A percentile compares a stretch with the other conserved stretches of the same genome.
These are phyloP conservation scores for Falco columbarius DNA, from an alignment of 2,797 vertebrate species.

Conservation along the genomic window DNA sequence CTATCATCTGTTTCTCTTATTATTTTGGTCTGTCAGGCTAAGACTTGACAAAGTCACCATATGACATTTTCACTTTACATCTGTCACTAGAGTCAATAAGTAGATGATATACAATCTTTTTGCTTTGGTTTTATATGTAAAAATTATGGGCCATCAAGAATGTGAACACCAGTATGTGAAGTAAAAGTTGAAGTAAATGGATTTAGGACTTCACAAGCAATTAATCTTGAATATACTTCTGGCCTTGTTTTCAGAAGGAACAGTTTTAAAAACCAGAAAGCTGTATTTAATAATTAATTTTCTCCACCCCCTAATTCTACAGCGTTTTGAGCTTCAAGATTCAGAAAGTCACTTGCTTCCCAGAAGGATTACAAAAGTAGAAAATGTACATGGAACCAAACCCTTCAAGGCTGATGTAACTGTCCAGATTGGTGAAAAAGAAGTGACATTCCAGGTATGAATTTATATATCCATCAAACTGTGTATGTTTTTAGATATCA, in stretches of 20 bases:
- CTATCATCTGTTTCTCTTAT: neutral
- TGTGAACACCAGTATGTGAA: neutral
- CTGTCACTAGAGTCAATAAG: neutral
- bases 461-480: neutral
- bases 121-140: neutral
- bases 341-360: slow-evolving; percentile 69
- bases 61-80: neutral
- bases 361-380: slow-evolving; percentile 76
- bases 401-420: slow-evolving; percentile 81
- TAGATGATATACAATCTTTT: neutral
- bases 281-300: neutral
- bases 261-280: neutral
- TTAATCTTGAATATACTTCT: neutral
- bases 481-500: neutral
- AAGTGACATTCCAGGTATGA: slow-evolving; percentile 88
- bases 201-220: neutral
- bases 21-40: neutral
- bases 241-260: neutral
- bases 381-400: slow-evolving; percentile 40
- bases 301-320: neutral
- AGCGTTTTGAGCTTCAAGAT: slow-evolving; percentile 92
- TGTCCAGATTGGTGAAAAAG: slow-evolving; percentile 80
- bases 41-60: neutral
- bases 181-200: neutral
- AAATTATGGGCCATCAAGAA: neutral